Conservation (phyloP, 2,113 vertebrate genomes). For the Platycercus adscitus region DNA sequence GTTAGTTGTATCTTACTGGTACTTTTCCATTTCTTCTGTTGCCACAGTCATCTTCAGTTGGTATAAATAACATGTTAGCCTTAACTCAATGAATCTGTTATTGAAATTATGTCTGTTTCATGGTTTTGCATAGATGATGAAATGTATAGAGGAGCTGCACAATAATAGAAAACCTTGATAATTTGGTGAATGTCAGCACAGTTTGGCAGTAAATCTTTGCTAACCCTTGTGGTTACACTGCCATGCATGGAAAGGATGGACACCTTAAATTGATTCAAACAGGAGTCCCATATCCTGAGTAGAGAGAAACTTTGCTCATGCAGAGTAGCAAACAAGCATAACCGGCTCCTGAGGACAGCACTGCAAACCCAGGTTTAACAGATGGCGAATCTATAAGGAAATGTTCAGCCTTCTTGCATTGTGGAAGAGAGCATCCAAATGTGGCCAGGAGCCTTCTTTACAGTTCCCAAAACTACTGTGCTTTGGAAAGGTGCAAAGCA, state of each 20-base stretch:
- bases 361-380: not conserved
- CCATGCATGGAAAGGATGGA: not conserved
- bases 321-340: not conserved
- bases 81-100: not conserved
- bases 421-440: not conserved
- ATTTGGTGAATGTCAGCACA: not conserved
- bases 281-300: not conserved
- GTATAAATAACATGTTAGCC: not conserved
- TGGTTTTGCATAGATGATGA: not conserved
- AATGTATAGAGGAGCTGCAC: not conserved
- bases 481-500: not conserved
- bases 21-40: not conserved
- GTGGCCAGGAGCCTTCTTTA: not conserved
- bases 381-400: not conserved
- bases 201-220: not conserved
- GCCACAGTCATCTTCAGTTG: not conserved
- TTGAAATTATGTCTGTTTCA: not conserved
- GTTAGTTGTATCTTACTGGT: not conserved
- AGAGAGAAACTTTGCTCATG: not conserved
- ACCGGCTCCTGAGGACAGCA: not conserved
- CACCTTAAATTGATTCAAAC: not conserved
- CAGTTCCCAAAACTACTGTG: not conserved
- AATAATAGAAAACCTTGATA: not conserved
- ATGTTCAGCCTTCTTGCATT: not conserved
- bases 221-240: not conserved